These are phyloP conservation scores for Emys orbicularis DNA, from an alignment of 2,797 vertebrate genomes.

Conservation along the genomic window DNA sequence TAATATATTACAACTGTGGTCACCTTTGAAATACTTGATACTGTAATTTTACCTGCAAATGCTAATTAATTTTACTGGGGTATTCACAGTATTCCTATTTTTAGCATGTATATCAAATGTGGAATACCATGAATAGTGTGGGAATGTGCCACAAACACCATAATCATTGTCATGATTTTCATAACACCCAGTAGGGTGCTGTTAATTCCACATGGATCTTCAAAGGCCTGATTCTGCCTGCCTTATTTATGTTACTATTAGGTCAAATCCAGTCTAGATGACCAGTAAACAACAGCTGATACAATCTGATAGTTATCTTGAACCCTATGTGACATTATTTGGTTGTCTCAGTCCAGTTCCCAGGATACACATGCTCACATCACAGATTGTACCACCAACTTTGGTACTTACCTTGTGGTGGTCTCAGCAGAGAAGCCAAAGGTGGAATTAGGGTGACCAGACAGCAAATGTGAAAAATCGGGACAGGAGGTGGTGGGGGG, in stretches of 20 bases:
- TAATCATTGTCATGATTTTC: constrained; percentile 25
- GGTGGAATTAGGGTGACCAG: not conserved
- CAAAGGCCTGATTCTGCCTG: not conserved
- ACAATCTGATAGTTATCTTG: not conserved
- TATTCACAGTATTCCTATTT: constrained; percentile 22
- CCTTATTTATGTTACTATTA: not conserved
- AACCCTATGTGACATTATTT: not conserved
- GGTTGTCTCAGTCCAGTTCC: not conserved
- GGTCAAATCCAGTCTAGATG: not conserved
- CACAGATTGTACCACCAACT: not conserved
- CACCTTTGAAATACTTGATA: not conserved
- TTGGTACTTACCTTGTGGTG: fast-evolving
- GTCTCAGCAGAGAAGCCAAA: not conserved
- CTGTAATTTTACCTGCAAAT: not conserved
- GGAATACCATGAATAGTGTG: not conserved
- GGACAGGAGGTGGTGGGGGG: too few relatives aligned
- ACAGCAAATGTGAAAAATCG: too few relatives aligned
- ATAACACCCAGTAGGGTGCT: not conserved
- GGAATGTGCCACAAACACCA: not conserved
- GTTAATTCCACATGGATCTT: constrained; percentile 23
- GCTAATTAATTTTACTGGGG: constrained; percentile 14
- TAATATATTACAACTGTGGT: not conserved
- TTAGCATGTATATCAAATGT: not conserved
- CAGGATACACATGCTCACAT: not conserved
- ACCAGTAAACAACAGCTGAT: not conserved